These are phyloP conservation scores for Zeugodacus cucurbitae DNA, from an alignment of 1,140 invertebrate species.

Conservation along the genomic window DNA sequence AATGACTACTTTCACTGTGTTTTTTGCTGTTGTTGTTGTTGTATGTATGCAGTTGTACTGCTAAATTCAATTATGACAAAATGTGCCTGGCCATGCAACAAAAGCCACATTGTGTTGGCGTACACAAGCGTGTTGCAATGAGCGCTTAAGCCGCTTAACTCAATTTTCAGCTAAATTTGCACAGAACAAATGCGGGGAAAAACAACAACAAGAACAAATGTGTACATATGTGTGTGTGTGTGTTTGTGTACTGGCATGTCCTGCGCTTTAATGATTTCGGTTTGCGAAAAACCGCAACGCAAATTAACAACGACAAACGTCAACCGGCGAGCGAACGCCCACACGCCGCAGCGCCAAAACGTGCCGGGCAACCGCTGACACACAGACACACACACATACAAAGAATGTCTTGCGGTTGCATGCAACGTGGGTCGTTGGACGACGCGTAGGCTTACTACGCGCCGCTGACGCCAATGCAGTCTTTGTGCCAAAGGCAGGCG, in stretches of 20 bases:
- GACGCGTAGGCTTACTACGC: neutral
- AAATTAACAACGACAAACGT: conserved; percentile 39
- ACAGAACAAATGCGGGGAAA: neutral
- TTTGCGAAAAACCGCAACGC: conserved; percentile 12
- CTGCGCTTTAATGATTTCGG: conserved; percentile 5
- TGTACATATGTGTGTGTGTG: neutral
- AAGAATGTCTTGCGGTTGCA: neutral
- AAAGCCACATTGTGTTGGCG: neutral
- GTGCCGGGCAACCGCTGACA: neutral
- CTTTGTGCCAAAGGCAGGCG: neutral
- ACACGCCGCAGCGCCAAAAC: neutral
- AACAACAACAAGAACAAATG: neutral
- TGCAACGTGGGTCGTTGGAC: conserved; percentile 36
- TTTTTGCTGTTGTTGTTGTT: neutral
- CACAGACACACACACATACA: neutral
- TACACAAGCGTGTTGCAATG: neutral
- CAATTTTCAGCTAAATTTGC: conserved; percentile 19
- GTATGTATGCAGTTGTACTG: neutral
- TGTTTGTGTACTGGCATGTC: neutral
- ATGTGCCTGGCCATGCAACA: conserved; percentile 12
- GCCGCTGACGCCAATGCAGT: neutral
- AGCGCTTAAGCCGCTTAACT: neutral
- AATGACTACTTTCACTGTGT: neutral
- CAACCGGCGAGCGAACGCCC: conserved; percentile 17
- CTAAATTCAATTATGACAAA: conserved; percentile 36